A percentile compares a stretch with the other conserved stretches of the same genome.
phyloP scores from a whole-genome alignment of 2,113 vertebrate species.

The Sphyrna mokarran region DNA sequence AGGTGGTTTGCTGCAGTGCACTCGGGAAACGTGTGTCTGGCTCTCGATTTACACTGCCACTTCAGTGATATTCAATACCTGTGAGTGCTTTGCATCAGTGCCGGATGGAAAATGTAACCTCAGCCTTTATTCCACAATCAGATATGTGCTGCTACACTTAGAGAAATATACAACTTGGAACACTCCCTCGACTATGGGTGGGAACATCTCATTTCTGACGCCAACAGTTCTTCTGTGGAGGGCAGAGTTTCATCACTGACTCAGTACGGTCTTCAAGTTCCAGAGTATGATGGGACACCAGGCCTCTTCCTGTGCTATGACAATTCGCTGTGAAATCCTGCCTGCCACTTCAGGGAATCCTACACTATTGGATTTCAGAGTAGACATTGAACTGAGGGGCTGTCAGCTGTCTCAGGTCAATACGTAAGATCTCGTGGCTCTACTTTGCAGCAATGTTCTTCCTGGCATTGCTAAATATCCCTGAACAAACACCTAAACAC shows the following conservation, averaged over 20 bases:
- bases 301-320: too few relatives aligned
- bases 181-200: not conserved
- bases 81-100: not conserved
- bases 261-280: not conserved
- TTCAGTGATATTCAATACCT: not conserved
- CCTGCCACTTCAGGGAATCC: not conserved
- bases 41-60: not conserved
- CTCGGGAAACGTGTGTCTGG: not conserved
- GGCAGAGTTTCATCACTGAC: not conserved
- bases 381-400: not conserved
- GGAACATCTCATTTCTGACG: not conserved
- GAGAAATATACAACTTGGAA: not conserved
- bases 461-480: not conserved
- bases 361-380: not conserved
- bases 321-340: not conserved
- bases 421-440: not conserved
- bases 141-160: not conserved
- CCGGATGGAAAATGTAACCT: not conserved
- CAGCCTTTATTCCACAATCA: not conserved
- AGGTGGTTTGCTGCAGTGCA: not conserved
- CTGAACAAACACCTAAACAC: not conserved
- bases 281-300: not conserved
- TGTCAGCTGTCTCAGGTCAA: not conserved
- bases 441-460: not conserved
- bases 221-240: not conserved